These are phyloP conservation scores for Aldabrachelys gigantea DNA, from an alignment of 2,113 vertebrate species.

Conservation along the genomic window DNA sequence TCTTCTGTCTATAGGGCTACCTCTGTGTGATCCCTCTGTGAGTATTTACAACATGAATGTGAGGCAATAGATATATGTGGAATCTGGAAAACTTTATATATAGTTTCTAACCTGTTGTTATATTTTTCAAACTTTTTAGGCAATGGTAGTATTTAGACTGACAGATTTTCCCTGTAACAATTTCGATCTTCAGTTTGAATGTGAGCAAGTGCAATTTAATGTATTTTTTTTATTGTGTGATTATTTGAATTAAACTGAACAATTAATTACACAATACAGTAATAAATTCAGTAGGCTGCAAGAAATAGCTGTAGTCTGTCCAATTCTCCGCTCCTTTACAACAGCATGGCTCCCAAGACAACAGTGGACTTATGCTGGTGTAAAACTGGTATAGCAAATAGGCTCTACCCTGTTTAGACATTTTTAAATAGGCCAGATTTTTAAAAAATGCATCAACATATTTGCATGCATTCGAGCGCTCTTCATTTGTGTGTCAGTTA, in stretches of 20 bases:
- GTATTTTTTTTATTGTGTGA: background rate
- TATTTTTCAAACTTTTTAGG: background rate
- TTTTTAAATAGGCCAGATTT: background rate
- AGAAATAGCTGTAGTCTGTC: background rate
- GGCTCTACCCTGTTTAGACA: background rate
- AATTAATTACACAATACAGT: too few relatives aligned
- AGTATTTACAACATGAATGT: background rate
- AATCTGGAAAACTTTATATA: background rate
- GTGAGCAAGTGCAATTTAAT: background rate
- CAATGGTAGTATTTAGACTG: background rate
- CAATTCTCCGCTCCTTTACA: background rate
- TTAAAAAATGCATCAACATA: background rate
- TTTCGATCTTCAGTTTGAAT: background rate
- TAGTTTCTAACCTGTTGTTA: background rate
- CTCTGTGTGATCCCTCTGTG: background rate
- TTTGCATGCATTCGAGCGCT: background rate
- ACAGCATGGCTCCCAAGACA: background rate
- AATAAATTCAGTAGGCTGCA: background rate
- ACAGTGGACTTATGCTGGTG: background rate
- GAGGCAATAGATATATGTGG: background rate
- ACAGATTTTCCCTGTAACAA: background rate
- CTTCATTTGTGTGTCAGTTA: fast-evolving
- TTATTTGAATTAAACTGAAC: background rate
- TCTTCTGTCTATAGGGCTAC: background rate
- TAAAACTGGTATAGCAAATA: background rate